Conservation (phyloP, 1,140 invertebrate species). For the Cepaea nemoralis region DNA sequence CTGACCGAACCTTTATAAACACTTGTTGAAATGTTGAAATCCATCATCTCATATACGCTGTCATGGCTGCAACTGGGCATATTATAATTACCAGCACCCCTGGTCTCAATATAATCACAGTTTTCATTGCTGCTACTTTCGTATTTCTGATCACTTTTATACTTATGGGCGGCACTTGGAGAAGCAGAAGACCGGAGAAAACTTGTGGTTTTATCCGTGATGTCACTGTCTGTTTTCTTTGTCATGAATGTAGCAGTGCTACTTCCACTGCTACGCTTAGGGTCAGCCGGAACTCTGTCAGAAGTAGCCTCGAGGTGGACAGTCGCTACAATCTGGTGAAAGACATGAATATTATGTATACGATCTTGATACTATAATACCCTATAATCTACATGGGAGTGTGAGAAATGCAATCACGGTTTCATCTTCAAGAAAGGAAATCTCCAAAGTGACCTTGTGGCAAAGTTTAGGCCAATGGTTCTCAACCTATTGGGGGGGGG, state of each 20-base stretch:
- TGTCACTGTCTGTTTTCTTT: slow-evolving; percentile 29
- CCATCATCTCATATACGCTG: not conserved
- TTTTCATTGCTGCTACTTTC: not conserved
- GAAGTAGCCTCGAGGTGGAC: slow-evolving; percentile 36
- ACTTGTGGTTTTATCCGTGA: not conserved
- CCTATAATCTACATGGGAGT: not conserved
- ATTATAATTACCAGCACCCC: not conserved
- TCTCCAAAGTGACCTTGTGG: too few species aligned
- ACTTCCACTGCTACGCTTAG: slow-evolving; percentile 26
- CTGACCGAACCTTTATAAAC: not conserved
- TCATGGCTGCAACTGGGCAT: not conserved
- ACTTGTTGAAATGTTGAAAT: not conserved
- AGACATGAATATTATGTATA: not conserved
- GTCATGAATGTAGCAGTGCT: slow-evolving; percentile 40
- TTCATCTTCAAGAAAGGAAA: not conserved
- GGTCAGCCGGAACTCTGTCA: not conserved
- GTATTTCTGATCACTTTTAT: not conserved
- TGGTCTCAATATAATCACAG: not conserved
- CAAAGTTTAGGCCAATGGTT: too few species aligned
- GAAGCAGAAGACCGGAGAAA: not conserved
- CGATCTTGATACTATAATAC: too few species aligned
- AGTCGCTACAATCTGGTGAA: slow-evolving; percentile 35
- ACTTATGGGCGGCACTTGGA: not conserved
- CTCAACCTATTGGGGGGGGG: too few species aligned
- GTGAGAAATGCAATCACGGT: too few species aligned